Base-by-base conservation (phyloP, 1,140 invertebrate species). In the Ephestia elutella region DNA sequence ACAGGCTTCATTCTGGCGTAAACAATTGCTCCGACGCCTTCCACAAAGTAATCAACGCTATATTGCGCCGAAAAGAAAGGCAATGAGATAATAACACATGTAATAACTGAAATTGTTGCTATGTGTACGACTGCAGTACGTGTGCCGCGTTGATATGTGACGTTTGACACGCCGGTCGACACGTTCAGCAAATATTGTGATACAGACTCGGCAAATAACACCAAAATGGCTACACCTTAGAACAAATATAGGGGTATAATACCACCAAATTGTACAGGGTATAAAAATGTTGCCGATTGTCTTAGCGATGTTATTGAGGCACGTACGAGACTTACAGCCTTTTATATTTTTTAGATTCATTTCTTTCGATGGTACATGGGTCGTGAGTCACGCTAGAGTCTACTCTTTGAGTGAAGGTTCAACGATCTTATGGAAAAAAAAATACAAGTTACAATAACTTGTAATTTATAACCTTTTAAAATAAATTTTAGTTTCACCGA, bases 151-250 rank as follows among this genome's bases (percentile, higher is more conserved):
- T 71, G 76, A 80, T 83, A 86, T 82, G 73, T 73, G 65, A 67
- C 69, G 71, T 76, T 82, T 82, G 80, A 76, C 80, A 75, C 73
- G 71, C 60, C 64, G 66, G 69, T 78, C 65, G 80, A 76, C 85
- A 87, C 85, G 85, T 87, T 86, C 82, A 20, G 73, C 82, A 87
- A 87, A 87, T 87, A 87, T 87, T 87, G 78, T 82, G 65, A 65
- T 79, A 82, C 76, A 76, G 67, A 80, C 76, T 25, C 7, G 63
- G 75, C 82, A 87, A 87, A 87, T 86, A 87, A 75, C 63, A 70
- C 67, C 49, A 62, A 63, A 86, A 86, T 78, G 76, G 66, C 70
- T 73, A 65, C 67, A 69, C 70, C 68, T 71, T 74, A 70, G 66
- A 57, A 60, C 65, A 75, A 73, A 71, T 68, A 70, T 65, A 61